Evolutionary conservation across 2,888 invertebrate genomes (phyloP).

Genomic region (Syrista parreyssii): DNA sequence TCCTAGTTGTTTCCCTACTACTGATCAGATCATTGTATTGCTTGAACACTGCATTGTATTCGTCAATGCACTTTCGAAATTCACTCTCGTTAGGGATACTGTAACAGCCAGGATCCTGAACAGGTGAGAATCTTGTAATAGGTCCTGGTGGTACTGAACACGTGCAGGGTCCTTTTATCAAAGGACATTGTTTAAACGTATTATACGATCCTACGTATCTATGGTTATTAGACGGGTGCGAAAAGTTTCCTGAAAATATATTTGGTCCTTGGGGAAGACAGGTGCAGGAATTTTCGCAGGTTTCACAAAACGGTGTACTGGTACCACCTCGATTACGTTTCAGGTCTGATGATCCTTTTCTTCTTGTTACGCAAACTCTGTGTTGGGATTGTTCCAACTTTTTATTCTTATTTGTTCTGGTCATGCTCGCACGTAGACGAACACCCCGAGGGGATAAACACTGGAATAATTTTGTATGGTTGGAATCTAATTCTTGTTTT

Average conservation of each 20-base stretch:
- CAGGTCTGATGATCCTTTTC: neutral
- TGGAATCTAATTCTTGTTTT: neutral
- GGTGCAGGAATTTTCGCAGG: neutral
- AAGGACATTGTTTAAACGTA: neutral
- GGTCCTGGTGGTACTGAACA: neutral
- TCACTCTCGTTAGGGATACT: neutral
- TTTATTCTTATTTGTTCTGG: neutral
- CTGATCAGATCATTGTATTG: neutral
- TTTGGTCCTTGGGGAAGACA: neutral
- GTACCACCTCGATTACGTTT: neutral
- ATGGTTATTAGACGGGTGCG: neutral
- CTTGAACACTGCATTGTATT: slow-evolving; percentile 9
- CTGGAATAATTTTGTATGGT: neutral
- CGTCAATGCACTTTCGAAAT: slow-evolving; percentile 7
- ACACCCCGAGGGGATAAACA: slow-evolving; percentile 7
- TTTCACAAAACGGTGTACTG: neutral
- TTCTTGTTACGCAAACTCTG: neutral
- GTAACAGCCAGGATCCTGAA: neutral
- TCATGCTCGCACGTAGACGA: slow-evolving; percentile 7
- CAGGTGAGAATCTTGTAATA: neutral
- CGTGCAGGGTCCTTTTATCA: neutral
- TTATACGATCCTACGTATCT: neutral
- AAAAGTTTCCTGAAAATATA: neutral
- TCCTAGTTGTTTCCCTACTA: neutral
- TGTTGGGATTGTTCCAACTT: neutral